Conservation (phyloP, 2,797 vertebrate genomes). For the Eidolon dupreanum region DNA sequence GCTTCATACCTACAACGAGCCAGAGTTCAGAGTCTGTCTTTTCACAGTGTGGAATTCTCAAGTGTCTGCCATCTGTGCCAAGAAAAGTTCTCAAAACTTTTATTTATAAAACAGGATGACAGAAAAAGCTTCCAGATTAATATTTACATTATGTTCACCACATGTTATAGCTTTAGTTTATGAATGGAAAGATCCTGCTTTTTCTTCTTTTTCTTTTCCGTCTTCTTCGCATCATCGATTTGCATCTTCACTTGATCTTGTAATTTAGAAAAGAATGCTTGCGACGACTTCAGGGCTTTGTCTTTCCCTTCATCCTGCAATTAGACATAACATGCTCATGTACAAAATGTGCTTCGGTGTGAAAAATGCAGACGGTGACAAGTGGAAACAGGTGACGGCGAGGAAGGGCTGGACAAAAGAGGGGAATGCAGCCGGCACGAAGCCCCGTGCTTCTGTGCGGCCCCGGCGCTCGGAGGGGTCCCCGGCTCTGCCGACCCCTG, state of each 20-base stretch:
- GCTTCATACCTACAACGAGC: not conserved
- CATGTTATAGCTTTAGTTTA: slow-evolving; percentile 93
- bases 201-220: slow-evolving; percentile 90
- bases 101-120: slow-evolving; percentile 38
- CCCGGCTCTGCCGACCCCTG: not conserved
- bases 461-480: fast-evolving
- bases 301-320: slow-evolving; percentile 96
- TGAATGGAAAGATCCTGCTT: slow-evolving; percentile 90
- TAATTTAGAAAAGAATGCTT: slow-evolving; percentile 96
- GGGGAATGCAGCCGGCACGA: not conserved
- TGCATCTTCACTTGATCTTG: slow-evolving; percentile 98
- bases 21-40: not conserved
- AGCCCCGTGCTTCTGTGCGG: too few relatives aligned
- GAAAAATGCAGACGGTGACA: not conserved
- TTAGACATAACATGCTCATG: not conserved
- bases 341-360: not conserved
- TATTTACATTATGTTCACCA: slow-evolving; percentile 74
- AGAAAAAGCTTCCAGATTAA: not conserved
- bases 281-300: slow-evolving; percentile 94
- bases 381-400: not conserved
- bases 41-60: not conserved
- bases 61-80: not conserved
- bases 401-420: not conserved
- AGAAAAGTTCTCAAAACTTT: not conserved
- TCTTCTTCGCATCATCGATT: slow-evolving; percentile 90